Conservation (phyloP, 2,113 vertebrate species). For the Emydocephalus ijimae region DNA sequence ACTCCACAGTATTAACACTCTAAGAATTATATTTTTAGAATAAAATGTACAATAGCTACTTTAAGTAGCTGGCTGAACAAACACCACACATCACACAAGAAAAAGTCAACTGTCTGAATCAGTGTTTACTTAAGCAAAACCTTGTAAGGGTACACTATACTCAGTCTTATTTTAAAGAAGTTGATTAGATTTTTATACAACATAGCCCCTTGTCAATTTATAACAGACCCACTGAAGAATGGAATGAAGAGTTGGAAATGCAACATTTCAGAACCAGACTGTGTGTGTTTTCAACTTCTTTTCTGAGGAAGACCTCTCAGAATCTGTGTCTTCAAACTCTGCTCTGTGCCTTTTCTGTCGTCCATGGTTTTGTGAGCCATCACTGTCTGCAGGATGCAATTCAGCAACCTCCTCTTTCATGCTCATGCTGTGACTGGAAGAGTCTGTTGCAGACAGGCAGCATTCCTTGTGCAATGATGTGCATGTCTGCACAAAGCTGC, state of each 20-base stretch:
- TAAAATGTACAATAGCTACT: conserved; percentile 42
- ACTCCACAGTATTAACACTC: conserved; percentile 33
- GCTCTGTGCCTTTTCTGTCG: conserved; percentile 86
- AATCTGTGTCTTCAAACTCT: conserved; percentile 78
- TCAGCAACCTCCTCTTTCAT: conserved; percentile 67
- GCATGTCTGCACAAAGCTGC: conserved; percentile 59
- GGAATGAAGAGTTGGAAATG: conserved; percentile 70
- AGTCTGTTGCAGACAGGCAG: conserved; percentile 70
- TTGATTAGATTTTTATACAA: conserved; percentile 66
- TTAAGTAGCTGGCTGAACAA: conserved; percentile 61
- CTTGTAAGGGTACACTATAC: conserved; percentile 66
- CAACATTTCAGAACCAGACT: conserved; percentile 70
- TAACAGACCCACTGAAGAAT: conserved; percentile 67
- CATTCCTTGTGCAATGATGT: conserved; percentile 70
- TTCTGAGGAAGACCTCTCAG: conserved; percentile 82
- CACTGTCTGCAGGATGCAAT: conserved; percentile 54
- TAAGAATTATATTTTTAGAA: conserved; percentile 49
- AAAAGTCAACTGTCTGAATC: conserved; percentile 65
- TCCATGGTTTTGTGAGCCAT: conserved; percentile 61
- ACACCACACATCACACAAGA: conserved; percentile 62
- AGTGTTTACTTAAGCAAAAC: conserved; percentile 69
- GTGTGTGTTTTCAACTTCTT: conserved; percentile 89
- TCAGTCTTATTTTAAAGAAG: conserved; percentile 64
- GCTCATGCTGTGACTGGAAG: conserved; percentile 64
- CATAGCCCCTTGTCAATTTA: conserved; percentile 66